Evolutionary conservation across 1,140 invertebrate species (phyloP), one percentile per base, ranked within the genome.

Genomic region (Apis florea): DNA sequence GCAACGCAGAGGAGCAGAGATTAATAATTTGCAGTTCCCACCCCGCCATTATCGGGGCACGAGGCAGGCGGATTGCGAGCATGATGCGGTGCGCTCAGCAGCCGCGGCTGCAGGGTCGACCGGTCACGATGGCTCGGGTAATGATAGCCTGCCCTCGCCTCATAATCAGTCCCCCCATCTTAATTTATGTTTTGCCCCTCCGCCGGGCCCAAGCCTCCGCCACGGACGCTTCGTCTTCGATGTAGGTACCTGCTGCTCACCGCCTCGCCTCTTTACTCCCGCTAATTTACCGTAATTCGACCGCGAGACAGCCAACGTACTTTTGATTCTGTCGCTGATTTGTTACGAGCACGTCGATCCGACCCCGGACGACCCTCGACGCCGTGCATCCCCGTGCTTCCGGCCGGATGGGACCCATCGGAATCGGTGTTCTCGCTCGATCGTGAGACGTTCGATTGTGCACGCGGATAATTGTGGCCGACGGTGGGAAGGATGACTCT

Each of bases 161-260:
- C 92, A 92, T 93, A 93, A 93, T 93, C 92, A 93, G 92, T 93
- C 92, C 90, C 31, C 91, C 92, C 92, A 93, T 93, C 92, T 93
- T 93, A 93, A 93, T 93, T 93, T 93, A 93, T 93, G 92, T 93
- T 91, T 91, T 91, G 92, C 90, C 90, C 92, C 91, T 91, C 91
- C 91, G n/a, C n/a, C 87, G 92, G 90, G 84, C 89, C 83, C 88
- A 75, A 88, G n/a, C 82, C 86, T 80, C 84, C 78, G 77, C 70
- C 75, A 61, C 13, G 75, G 87, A 69, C 79, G 68, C 81, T 83
- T 87, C 53, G 71, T 88, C 90, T 90, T 90, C 90, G 90, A 91
- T 91, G 90, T 91, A 92, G 91, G 88, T 91, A 92, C 91, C 89
- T 91, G 90, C 87, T 89, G 85, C 87, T 88, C 79, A 75, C 82